Conservation (phyloP, 2,888 invertebrate species). For the Philereme transversata region DNA sequence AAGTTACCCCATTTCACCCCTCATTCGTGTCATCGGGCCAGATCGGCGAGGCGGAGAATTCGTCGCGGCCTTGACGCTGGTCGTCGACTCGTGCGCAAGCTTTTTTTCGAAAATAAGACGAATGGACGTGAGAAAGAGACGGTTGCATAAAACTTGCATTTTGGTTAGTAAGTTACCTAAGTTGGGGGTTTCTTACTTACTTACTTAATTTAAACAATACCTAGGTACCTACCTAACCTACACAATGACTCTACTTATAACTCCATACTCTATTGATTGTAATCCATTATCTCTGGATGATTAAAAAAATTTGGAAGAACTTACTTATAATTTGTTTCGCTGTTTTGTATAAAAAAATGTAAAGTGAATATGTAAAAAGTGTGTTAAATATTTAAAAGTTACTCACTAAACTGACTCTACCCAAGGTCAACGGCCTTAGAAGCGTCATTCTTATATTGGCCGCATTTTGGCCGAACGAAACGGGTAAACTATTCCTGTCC, state of each 20-base stretch:
- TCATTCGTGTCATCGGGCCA: constrained; percentile 32
- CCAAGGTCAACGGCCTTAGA: constrained; percentile 74
- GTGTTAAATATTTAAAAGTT: constrained; percentile 12
- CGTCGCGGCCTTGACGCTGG: constrained; percentile 75
- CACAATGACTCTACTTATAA: no score
- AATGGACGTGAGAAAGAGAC: constrained; percentile 41
- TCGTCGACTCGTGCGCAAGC: constrained; percentile 65
- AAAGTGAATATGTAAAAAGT: not conserved
- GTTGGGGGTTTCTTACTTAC: no score
- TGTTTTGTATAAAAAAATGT: not conserved
- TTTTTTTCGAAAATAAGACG: constrained; percentile 60
- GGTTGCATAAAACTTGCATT: constrained; percentile 33
- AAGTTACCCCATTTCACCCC: constrained; percentile 20
- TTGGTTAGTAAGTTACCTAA: constrained; percentile 7
- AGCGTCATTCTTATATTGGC: constrained; percentile 82
- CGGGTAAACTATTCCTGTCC: constrained; percentile 62
- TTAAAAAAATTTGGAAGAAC: no score
- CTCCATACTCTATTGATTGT: no score
- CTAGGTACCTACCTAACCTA: no score
- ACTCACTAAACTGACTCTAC: constrained; percentile 50
- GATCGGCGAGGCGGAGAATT: constrained; percentile 55
- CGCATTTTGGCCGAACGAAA: constrained; percentile 78
- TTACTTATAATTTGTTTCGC: no score
- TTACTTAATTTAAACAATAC: no score
- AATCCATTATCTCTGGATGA: no score